These are phyloP conservation scores for Sminthurinus aureus DNA, from an alignment of 2,888 invertebrate species.

Conservation along the genomic window DNA sequence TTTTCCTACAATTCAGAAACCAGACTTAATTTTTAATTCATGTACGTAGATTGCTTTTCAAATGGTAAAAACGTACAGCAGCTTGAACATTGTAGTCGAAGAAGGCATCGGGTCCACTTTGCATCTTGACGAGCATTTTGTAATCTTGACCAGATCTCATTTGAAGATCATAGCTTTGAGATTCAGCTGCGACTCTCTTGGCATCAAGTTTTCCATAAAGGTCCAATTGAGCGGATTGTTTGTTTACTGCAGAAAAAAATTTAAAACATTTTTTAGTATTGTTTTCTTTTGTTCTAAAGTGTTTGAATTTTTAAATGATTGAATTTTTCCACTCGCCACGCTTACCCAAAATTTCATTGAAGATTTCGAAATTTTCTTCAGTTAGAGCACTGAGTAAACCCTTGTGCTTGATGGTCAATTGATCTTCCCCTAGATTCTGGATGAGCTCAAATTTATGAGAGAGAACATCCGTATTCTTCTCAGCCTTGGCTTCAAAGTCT, in stretches of 20 bases:
- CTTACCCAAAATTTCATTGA: slow-evolving; percentile 56
- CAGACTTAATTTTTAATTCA: background rate
- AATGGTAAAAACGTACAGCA: slow-evolving; percentile 36
- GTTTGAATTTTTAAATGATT: too few species aligned
- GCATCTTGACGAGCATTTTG: background rate
- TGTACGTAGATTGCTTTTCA: background rate
- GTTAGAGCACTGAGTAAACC: slow-evolving; percentile 61
- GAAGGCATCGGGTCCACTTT: slow-evolving; percentile 29
- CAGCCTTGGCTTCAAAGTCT: slow-evolving; percentile 51
- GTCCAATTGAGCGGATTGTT: slow-evolving; percentile 66
- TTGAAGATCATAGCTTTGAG: slow-evolving; percentile 32
- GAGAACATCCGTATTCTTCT: slow-evolving; percentile 21
- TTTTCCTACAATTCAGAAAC: background rate
- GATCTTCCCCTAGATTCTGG: slow-evolving; percentile 61
- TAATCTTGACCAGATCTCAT: background rate
- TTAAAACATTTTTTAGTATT: slow-evolving; percentile 3
- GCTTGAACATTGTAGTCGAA: slow-evolving; percentile 41
- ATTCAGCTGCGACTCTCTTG: slow-evolving; percentile 57
- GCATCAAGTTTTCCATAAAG: slow-evolving; percentile 69
- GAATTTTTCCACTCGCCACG: background rate
- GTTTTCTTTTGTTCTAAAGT: too few species aligned
- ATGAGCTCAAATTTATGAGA: slow-evolving; percentile 56
- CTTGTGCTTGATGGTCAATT: slow-evolving; percentile 70
- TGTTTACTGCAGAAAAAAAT: slow-evolving; percentile 13
- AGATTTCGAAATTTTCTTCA: slow-evolving; percentile 52